A percentile compares a stretch with the other conserved stretches of the same genome.
Evolutionary conservation across 2,888 invertebrate species (phyloP).

Genomic region (Masnerella sp.): DNA sequence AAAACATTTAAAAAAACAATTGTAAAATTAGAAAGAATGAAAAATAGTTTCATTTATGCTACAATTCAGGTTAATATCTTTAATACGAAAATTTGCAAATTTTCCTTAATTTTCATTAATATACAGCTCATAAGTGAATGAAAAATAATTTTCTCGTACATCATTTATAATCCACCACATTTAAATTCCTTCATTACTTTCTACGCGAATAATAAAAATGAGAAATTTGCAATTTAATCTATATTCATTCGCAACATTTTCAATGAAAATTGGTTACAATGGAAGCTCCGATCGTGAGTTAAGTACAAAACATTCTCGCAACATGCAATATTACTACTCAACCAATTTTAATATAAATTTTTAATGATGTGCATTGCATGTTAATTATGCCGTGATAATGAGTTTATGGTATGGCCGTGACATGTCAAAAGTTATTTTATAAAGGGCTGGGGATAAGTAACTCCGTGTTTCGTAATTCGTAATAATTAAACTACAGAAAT

Average conservation of each 20-base stretch:
- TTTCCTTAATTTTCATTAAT: too few relatives aligned
- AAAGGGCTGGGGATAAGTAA: constrained; percentile 6
- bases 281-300: constrained; percentile 12
- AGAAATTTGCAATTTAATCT: neutral
- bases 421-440: constrained; percentile 16
- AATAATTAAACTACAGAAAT: constrained; percentile 28
- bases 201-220: constrained; percentile 7
- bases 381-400: constrained; percentile 18
- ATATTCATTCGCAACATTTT: neutral
- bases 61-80: too few relatives aligned
- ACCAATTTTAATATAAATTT: constrained; percentile 32
- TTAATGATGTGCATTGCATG: constrained; percentile 31
- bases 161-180: too few relatives aligned
- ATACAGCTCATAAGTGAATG: too few relatives aligned
- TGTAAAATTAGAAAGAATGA: too few relatives aligned
- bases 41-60: too few relatives aligned
- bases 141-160: too few relatives aligned
- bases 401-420: constrained; percentile 11
- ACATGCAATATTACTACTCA: constrained; percentile 38
- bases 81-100: too few relatives aligned
- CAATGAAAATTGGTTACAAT: constrained; percentile 14
- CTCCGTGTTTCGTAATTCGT: constrained; percentile 19
- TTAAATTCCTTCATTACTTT: too few relatives aligned
- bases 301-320: constrained; percentile 24
- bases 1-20: too few relatives aligned